Base-by-base conservation (phyloP, 2,888 invertebrate species). In the Mimas tiliae region DNA sequence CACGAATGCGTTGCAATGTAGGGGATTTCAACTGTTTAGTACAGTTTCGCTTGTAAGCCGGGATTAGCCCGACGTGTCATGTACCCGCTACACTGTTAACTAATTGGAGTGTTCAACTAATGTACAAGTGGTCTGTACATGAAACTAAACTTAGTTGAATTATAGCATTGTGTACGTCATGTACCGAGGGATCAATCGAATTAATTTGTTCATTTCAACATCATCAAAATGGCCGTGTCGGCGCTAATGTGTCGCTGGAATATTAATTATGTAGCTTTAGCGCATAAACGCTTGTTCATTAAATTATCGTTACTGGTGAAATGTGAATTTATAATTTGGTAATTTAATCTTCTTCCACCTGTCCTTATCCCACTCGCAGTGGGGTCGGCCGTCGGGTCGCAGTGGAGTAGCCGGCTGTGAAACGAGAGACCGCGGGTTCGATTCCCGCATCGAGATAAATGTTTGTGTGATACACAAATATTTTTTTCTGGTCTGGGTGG, bases 61-160 rank as follows among this genome's bases (percentile, higher is more conserved):
- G 85, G 90, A 90, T 90, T 87, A 88, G 76, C 78, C 78, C 78
- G 76, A 82, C 86, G 87, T 90, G 89, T 89, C 86, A 84, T 87
- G 84, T 84, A 85, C 87, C 86, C 86, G 85, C 85, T 84, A 83
- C 82, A 82, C 77, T 66, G 75, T 74, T 82, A 81, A 82, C 86
- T 89, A 89, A 89, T 88, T 86, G 86, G 83, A 86, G 85, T 87
- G 83, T 82, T 76, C 78, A 70, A 77, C 76, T 81, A 77, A 78
- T 83, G 81, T 84, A 83, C 83, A 72, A 74, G 77, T 79, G 77
- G 69, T 71, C 68, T 72, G 68, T 72, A 80, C 78, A 79, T 71
- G 75, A 72, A 79, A 78, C 72, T 72, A 74, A 81, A 78, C 81
- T 81, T 80, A 79, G 73, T 65, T 47, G 68, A 67, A 70, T 67